These are phyloP conservation scores for Tetropium fuscum DNA, from an alignment of 2,888 invertebrate genomes.

Conservation along the genomic window DNA sequence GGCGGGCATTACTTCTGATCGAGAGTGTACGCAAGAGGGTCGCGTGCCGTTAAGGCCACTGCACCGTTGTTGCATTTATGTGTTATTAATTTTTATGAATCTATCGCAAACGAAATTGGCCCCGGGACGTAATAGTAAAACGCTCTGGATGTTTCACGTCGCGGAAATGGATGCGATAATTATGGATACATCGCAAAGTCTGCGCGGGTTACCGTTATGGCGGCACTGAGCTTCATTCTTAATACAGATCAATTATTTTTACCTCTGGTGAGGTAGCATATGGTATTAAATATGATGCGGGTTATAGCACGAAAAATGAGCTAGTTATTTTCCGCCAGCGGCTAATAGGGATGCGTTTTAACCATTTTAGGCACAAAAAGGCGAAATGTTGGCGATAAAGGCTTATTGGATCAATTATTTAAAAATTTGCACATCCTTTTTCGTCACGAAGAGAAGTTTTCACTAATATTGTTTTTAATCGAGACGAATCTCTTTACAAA, in stretches of 20 bases:
- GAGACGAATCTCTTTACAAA: too few species aligned
- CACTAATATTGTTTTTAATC: too few species aligned
- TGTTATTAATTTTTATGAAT: constrained; percentile 20
- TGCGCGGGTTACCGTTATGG: constrained; percentile 36
- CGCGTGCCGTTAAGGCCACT: constrained; percentile 25
- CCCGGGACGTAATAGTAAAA: constrained; percentile 12
- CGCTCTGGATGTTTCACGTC: constrained; percentile 15
- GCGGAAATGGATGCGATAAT: constrained; percentile 28
- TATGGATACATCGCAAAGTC: constrained; percentile 35
- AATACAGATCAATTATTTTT: constrained; percentile 17
- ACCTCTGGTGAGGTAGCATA: neutral
- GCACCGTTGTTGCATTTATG: constrained; percentile 7
- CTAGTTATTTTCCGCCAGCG: too few species aligned
- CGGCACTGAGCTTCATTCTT: constrained; percentile 28
- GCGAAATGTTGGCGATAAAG: too few species aligned
- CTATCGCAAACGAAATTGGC: constrained; percentile 5
- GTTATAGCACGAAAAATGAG: too few species aligned
- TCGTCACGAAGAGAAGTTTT: too few species aligned
- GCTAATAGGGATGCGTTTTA: too few species aligned
- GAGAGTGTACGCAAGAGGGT: constrained; percentile 13
- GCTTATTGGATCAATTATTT: too few species aligned
- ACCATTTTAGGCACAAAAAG: too few species aligned
- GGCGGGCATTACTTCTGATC: too few species aligned
- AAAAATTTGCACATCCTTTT: too few species aligned
- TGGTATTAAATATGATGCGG: neutral